phyloP scores from a whole-genome alignment of 2,113 vertebrate genomes.

The Trogon surrucura region DNA sequence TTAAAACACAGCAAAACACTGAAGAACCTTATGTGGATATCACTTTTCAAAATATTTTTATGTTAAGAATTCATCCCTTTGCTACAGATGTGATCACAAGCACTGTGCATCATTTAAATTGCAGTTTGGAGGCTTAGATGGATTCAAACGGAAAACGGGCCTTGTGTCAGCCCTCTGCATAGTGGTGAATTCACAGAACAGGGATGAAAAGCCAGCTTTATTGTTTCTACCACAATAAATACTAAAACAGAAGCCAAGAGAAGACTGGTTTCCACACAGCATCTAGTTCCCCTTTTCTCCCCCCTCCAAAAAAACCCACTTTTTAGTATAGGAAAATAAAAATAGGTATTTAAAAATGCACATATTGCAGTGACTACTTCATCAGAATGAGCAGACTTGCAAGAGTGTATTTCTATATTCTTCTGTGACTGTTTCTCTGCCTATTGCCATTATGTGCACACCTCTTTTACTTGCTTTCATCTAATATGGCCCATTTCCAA shows the following conservation, averaged over 20 bases:
- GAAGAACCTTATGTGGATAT: background rate
- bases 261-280: background rate
- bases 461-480: background rate
- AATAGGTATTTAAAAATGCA: background rate
- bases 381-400: background rate
- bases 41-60: slow-evolving; percentile 1
- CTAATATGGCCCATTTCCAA: background rate
- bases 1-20: background rate
- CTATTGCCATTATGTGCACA: background rate
- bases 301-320: background rate
- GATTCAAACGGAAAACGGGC: background rate
- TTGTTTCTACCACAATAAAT: background rate
- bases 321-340: background rate
- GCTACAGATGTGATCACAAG: background rate
- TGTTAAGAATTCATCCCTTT: background rate
- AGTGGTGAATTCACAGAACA: background rate
- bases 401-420: background rate
- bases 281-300: background rate
- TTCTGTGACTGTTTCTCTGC: background rate
- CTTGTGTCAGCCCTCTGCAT: background rate
- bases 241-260: background rate
- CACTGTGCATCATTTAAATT: background rate
- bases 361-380: background rate
- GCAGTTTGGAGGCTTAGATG: background rate
- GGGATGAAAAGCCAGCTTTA: background rate